Base-by-base conservation (phyloP, 2,888 invertebrate species). In the Xestia sexstrigata region DNA sequence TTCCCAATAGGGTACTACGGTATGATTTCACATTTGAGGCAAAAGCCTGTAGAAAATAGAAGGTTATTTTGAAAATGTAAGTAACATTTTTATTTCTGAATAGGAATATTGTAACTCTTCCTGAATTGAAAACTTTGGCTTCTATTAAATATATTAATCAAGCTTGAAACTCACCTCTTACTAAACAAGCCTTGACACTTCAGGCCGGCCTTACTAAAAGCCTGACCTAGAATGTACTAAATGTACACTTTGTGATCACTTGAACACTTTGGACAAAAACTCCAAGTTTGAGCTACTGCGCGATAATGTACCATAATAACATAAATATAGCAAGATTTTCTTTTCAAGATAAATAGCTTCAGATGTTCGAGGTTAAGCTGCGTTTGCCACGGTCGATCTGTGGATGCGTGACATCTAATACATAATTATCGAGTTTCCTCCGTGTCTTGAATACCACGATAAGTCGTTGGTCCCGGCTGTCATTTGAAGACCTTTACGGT, bases 1-100 rank as follows among this genome's bases (percentile, higher is more conserved):
- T 55, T 82, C 52, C 83, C 47, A 55, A 30, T 30, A 47, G 77
- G 15, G n/a, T 77, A 60, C n/a, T 55, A 78, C 8, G 13, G 5
- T 47, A 4, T 1, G 11, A 8, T 60, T 45, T 58, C 0, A 23
- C n/a, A n/a, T 68, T 76, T 76, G 17, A 4, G 2, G 8, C n/a
- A 42, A 45, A 62, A 49, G 8, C 26, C 2, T 39, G 23, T 26
- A 23, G 17, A 30, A 47, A 58, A 35, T 13, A 4, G 35, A 35
- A 26, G 11, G 11, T 73, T 73, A 23, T 42, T 73, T 26, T 52
- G 4, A 7, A 39, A 73, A 26, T 30, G 17, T 11, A 17, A 23
- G 0, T 65, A 23, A 26, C 4, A 9, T 42, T 9, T 8, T n/a
- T 26, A 42, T 42, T 42, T 65, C 0, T 42, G 4, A 63, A 39